phyloP scores from a whole-genome alignment of 92 coral and sea anemone species.

The Parazoanthus atlanticus region DNA sequence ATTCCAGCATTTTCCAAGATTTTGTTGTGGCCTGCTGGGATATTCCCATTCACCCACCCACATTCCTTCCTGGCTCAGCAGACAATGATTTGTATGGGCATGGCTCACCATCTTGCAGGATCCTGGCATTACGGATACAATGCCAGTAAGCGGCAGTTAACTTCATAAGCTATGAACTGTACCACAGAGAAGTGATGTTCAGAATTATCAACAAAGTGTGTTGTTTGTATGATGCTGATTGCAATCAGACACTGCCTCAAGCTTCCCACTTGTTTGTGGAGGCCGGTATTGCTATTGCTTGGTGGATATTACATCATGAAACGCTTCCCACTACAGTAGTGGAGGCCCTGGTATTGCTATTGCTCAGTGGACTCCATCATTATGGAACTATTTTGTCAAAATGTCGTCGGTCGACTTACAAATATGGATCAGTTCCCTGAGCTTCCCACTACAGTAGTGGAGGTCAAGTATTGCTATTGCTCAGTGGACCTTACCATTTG shows the following conservation, averaged over 20 bases:
- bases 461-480: conserved; percentile 24
- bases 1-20: too few species aligned
- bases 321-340: too few species aligned
- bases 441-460: conserved; percentile 46
- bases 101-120: conserved; percentile 31
- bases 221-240: not conserved
- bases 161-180: conserved; percentile 16
- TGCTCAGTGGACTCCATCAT: conserved; percentile 23
- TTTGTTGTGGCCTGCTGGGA: too few species aligned
- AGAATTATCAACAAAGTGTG: not conserved
- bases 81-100: too few species aligned
- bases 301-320: too few species aligned
- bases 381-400: not conserved
- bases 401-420: not conserved
- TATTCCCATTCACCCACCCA: too few species aligned
- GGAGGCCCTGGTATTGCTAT: conserved; percentile 16
- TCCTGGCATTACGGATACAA: conserved; percentile 16
- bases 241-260: conserved; percentile 1
- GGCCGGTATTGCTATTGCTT: too few species aligned
- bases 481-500: conserved; percentile 15
- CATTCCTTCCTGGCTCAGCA: too few species aligned
- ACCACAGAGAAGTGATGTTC: not conserved
- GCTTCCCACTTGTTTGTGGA: conserved; percentile 21
- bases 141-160: conserved; percentile 20
- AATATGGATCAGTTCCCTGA: not conserved